Percentiles rank a stretch among this genome's conserved stretches.
Conservation (phyloP, 1,140 invertebrate genomes). For the Venustaconcha ellipsiformis region DNA sequence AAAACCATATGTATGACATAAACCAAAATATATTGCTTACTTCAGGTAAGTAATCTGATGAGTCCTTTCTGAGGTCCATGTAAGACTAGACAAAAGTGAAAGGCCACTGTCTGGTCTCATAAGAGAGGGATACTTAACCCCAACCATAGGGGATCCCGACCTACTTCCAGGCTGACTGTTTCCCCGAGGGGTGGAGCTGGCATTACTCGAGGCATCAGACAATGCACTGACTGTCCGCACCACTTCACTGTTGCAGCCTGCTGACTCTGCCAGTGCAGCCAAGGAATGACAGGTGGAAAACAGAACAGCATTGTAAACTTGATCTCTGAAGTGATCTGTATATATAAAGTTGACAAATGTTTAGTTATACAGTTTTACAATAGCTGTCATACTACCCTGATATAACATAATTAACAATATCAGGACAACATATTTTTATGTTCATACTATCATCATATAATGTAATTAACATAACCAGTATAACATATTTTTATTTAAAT, state of each 20-base stretch:
- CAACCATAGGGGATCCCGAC: conserved; percentile 26
- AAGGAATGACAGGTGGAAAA: conserved; percentile 54
- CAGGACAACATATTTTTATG: too few species aligned
- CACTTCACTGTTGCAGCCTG: conserved; percentile 63
- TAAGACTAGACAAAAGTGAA: conserved; percentile 61
- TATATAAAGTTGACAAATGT: background rate
- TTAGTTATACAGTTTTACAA: too few species aligned
- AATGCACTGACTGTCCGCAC: conserved; percentile 50
- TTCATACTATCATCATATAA: too few species aligned
- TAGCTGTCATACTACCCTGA: too few species aligned
- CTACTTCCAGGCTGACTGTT: conserved; percentile 32
- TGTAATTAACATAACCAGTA: too few species aligned
- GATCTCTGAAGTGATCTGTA: conserved; percentile 57
- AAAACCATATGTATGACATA: background rate
- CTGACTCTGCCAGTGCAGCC: conserved; percentile 59
- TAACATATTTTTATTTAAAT: too few species aligned
- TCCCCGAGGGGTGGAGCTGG: conserved; percentile 23
- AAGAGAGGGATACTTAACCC: conserved; percentile 22
- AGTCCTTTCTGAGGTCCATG: conserved; percentile 58
- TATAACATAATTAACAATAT: too few species aligned
- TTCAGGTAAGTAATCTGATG: conserved; percentile 57
- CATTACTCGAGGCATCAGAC: conserved; percentile 41
- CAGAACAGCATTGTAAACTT: conserved; percentile 62
- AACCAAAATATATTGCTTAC: conserved; percentile 41
- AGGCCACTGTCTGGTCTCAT: conserved; percentile 51